Evolutionary conservation across 2,888 invertebrate species (phyloP).

Genomic region (Trissolcus japonicus): DNA sequence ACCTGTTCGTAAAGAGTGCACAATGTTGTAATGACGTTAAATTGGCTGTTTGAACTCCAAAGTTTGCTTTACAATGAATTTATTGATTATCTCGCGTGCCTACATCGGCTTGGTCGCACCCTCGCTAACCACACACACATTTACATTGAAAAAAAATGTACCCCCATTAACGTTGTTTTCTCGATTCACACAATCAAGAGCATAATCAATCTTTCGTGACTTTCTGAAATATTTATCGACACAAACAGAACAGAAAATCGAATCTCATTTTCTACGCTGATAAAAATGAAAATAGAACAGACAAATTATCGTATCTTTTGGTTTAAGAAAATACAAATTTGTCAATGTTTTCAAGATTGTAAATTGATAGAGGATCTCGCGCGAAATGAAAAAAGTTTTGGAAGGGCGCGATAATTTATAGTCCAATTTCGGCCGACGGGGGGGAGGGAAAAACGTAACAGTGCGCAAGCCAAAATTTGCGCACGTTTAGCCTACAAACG

Average conservation of each 20-base stretch:
- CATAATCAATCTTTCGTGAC: too few species aligned
- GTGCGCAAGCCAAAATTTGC: constrained; percentile 20
- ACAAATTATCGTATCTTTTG: neutral
- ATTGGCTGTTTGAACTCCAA: constrained; percentile 52
- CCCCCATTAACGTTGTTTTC: constrained; percentile 2
- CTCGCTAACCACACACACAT: constrained; percentile 40
- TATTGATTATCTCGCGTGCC: constrained; percentile 54
- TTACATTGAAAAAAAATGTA: constrained; percentile 25
- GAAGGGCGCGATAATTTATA: constrained; percentile 32
- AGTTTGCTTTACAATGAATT: constrained; percentile 56
- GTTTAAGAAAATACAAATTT: constrained; percentile 2
- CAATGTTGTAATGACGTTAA: constrained; percentile 51
- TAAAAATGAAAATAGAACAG: neutral
- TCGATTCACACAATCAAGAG: neutral
- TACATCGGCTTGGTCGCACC: constrained; percentile 42
- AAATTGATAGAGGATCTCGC: constrained; percentile 1
- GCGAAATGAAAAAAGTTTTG: constrained; percentile 23
- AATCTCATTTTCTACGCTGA: neutral
- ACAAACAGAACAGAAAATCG: too few species aligned
- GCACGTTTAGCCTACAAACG: constrained; percentile 38
- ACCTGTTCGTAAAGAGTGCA: constrained; percentile 36
- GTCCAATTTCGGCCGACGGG: constrained; percentile 18
- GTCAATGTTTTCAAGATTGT: neutral
- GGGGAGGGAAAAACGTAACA: constrained; percentile 25
- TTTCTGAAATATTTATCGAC: too few species aligned